These are phyloP conservation scores for Bothrops jararaca DNA, from an alignment of 2,113 vertebrate genomes.

Conservation along the genomic window DNA sequence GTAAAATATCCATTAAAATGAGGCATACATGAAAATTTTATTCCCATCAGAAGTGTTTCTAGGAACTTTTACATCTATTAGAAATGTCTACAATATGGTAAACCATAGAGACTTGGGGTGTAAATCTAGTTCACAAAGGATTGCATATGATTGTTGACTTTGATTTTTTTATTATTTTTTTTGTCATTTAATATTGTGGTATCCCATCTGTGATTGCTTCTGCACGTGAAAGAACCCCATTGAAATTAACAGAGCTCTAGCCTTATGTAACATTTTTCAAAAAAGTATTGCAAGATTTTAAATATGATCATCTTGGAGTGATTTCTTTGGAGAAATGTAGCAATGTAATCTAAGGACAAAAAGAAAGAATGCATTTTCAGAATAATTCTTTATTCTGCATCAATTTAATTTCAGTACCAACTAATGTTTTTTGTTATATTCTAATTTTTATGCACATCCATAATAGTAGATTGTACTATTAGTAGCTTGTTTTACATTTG, in stretches of 20 bases:
- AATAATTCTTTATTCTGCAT: neutral
- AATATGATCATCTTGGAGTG: neutral
- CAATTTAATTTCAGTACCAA: neutral
- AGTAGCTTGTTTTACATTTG: neutral
- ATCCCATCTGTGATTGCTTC: neutral
- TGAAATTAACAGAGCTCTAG: neutral
- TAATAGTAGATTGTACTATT: neutral
- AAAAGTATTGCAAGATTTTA: neutral
- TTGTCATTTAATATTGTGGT: neutral
- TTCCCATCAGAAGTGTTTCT: too few relatives aligned
- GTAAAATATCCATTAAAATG: neutral
- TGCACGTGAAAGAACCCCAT: neutral
- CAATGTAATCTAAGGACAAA: neutral
- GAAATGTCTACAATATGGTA: neutral
- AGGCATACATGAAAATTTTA: neutral
- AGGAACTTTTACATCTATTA: neutral
- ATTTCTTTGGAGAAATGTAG: neutral
- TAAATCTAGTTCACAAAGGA: neutral
- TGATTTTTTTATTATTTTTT: conserved; percentile 3
- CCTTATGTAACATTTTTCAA: neutral
- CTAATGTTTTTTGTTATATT: neutral
- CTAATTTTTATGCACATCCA: neutral
- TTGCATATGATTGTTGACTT: neutral
- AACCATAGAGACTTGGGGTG: neutral
- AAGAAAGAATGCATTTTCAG: neutral